Conservation (phyloP, 2,113 vertebrate genomes). For the Castor canadensis region DNA sequence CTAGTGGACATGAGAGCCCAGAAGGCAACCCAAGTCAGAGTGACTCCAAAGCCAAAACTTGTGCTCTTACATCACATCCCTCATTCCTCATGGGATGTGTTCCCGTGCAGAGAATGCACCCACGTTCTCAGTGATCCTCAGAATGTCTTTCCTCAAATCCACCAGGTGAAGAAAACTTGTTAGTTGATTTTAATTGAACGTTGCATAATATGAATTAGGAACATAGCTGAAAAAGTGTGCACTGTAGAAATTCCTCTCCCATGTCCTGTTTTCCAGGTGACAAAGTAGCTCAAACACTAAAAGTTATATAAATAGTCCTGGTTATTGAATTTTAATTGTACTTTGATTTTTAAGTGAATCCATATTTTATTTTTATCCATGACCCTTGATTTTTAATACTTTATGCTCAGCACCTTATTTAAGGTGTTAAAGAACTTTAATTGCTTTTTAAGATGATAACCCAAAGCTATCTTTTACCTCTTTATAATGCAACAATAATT, state of each 20-base stretch:
- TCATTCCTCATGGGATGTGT: not conserved
- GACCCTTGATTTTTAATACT: slow-evolving; percentile 17
- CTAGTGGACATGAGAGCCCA: not conserved
- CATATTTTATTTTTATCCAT: slow-evolving; percentile 33
- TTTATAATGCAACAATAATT: not conserved
- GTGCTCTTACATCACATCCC: not conserved
- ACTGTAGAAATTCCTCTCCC: not conserved
- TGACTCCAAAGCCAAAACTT: not conserved
- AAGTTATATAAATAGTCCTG: not conserved
- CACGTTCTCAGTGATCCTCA: not conserved
- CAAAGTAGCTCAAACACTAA: not conserved
- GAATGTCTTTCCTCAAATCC: not conserved
- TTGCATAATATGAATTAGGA: not conserved
- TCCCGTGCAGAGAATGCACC: not conserved
- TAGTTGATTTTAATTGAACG: not conserved
- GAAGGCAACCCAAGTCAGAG: not conserved
- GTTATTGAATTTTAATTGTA: not conserved
- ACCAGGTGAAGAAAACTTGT: not conserved
- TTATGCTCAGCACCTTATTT: not conserved
- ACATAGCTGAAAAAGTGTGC: not conserved
- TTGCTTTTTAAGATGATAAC: slow-evolving; percentile 45
- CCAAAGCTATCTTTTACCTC: not conserved
- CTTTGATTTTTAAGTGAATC: not conserved
- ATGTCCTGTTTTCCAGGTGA: not conserved
- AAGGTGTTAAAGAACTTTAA: not conserved